Percentiles rank a stretch among this genome's conserved stretches.
Evolutionary conservation across 2,113 vertebrate genomes (phyloP).

Genomic region (Tonatia bakeri): DNA sequence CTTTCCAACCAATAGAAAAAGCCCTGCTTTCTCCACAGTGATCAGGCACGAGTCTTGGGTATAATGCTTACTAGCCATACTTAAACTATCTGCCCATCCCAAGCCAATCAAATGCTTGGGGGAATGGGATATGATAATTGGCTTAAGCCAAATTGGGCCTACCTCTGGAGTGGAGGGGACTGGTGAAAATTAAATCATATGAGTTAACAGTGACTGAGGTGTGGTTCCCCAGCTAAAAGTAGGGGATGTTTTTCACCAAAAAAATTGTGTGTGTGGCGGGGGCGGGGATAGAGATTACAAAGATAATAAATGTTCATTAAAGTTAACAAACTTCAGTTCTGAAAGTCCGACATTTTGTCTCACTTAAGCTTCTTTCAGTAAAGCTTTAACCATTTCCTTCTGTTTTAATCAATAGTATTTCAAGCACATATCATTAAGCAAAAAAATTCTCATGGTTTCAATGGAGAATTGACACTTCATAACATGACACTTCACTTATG

Average conservation of each 20-base stretch:
- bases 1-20: background rate
- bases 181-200: background rate
- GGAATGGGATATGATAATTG: background rate
- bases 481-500: too few species aligned
- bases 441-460: background rate
- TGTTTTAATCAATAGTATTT: background rate
- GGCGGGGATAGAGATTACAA: background rate
- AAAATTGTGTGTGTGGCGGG: background rate
- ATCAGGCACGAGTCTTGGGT: background rate
- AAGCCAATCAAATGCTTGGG: background rate
- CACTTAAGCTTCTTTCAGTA: background rate
- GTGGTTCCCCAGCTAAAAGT: background rate
- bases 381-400: slow-evolving; percentile 6
- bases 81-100: background rate
- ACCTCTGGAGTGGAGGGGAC: background rate
- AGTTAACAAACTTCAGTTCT: background rate
- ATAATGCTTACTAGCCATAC: background rate
- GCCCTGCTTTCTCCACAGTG: background rate
- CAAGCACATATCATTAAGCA: background rate
- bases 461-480: background rate
- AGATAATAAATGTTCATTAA: background rate
- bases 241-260: background rate
- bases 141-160: background rate
- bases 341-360: background rate
- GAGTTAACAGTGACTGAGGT: background rate